Base-by-base conservation (phyloP, 1,140 invertebrate genomes). In the Hylaeus volcanicus region DNA sequence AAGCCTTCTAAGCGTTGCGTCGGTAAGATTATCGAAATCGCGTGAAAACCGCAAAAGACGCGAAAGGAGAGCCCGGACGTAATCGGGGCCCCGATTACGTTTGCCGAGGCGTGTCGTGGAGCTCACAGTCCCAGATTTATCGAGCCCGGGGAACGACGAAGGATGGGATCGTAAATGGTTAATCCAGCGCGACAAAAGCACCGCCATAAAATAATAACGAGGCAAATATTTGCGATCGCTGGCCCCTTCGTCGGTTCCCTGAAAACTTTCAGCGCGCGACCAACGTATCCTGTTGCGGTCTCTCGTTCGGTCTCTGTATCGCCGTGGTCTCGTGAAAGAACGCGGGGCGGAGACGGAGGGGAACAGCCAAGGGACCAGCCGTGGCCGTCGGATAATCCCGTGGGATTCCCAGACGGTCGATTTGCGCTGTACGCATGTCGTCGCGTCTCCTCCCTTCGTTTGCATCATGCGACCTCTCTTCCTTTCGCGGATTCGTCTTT, bases 141-240 rank as follows among this genome's bases (percentile, higher is more conserved):
- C 0, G 6, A 15, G 8, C 14, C 45, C 51, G 48, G 53, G 11
- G 4, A 60, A 37, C 58, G 60, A 39, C 5, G 5, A 43, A 43
- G 41, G 39, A 9, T 15, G 12, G 26, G 60, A 55, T 53, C 79
- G 76, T 85, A 89, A 89, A 89, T 79, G 79, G 78, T 69, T 86
- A 88, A 90, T 88, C 66, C 84, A 45, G 8, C n/a, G 71, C 53
- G 82, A 79, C 68, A 79, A 87, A 51, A 87, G 80, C 69, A 66
- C 79, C 68, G 73, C 41, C 77, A 72, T 91, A 87, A 91, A 90
- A 88, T 87, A 91, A 91, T 91, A 91, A 87, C 76, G 76, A 74
- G 83, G 72, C 82, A 91, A 91, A 91, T 91, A 91, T 91, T 91
- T 88, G 80, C 61, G 48, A 15, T 77, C 51, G 51, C 51, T 37